Evolutionary conservation across 1,140 invertebrate genomes (phyloP), one percentile per base, ranked within the genome.

Genomic region (Rhysida immarginata): DNA sequence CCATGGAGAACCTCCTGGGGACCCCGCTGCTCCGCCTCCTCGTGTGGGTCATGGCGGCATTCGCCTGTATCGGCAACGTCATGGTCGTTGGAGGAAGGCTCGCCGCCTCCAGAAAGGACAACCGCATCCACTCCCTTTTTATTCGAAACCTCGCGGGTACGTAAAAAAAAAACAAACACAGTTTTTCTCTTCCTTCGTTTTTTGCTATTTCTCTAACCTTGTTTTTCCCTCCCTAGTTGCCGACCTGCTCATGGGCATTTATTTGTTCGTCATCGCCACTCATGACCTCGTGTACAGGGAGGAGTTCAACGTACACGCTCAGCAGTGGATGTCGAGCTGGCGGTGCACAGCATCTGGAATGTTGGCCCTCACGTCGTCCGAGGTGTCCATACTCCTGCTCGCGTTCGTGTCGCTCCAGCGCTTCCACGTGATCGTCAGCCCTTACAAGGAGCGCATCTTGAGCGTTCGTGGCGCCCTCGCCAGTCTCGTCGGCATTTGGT

Each of bases 211-310:
- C 29, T n/a, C n/a, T n/a, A n/a, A 35, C 5, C 16, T 52, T 52
- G 5, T 46, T 46, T n/a, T 44, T 26, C 48, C 49, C 53, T 24
- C 62, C 67, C 21, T 62, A 78, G 74, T 80, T n/a, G 80, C 85
- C 3, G 85, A 89, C 68, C 73, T 85, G 60, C 66, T 87, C 18
- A 87, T 87, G 82, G 85, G 84, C 0, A 65, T 87, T 45, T 88
- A 88, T 68, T 70, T 88, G 54, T 64, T 84, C 14, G 73, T 80
- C 48, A 82, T 88, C 60, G 83, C 78, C 2, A 66, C 77, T 26
- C 74, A 81, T 61, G 85, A 89, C 65, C 63, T 75, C 26, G 69
- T 72, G 49, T 84, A 76, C 63, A 69, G 83, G 20, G 75, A 78
- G 51, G 70, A 71, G 45, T 89, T 84, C 67, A 75, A 81, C 60